phyloP scores from a whole-genome alignment of 2,888 invertebrate genomes.

The Nasonia oneida region DNA sequence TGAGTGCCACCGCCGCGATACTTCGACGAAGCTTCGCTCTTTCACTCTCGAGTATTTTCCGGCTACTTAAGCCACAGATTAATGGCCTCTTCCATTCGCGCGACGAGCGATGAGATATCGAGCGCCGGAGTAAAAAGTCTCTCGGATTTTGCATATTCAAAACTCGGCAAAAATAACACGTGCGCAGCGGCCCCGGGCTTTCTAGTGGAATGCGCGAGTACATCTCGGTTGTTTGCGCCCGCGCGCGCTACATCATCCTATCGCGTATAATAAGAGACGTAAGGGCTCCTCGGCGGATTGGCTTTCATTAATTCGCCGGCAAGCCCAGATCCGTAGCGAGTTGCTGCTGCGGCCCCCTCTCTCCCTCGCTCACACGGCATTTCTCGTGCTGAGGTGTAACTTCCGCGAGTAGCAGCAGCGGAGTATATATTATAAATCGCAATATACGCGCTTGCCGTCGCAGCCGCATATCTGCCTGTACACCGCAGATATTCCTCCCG shows the following conservation, averaged over 20 bases:
- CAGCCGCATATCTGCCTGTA: conserved; percentile 72
- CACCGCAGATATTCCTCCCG: conserved; percentile 70
- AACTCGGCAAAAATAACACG: not conserved
- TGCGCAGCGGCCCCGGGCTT: not conserved
- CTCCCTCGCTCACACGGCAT: conserved; percentile 33
- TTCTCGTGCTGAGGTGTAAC: conserved; percentile 60
- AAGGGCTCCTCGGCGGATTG: conserved; percentile 73
- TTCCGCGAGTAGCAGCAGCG: conserved; percentile 52
- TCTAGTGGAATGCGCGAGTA: conserved; percentile 1
- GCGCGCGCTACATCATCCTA: conserved; percentile 29
- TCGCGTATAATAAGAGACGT: conserved; percentile 61
- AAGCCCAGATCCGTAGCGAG: conserved; percentile 70
- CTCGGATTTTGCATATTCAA: not conserved
- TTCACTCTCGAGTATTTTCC: conserved; percentile 65
- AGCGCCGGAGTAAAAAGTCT: not conserved
- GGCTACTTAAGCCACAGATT: conserved; percentile 68
- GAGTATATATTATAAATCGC: conserved; percentile 76
- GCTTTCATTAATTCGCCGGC: conserved; percentile 78
- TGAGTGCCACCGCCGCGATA: conserved; percentile 9
- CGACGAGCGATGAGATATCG: conserved; percentile 17
- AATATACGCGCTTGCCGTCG: conserved; percentile 68
- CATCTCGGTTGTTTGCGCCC: conserved; percentile 10
- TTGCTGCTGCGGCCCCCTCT: conserved; percentile 57
- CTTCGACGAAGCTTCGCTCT: conserved; percentile 37
- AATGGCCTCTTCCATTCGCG: conserved; percentile 63